Conservation (phyloP, 2,797 vertebrate genomes). For the Choloepus didactylus region DNA sequence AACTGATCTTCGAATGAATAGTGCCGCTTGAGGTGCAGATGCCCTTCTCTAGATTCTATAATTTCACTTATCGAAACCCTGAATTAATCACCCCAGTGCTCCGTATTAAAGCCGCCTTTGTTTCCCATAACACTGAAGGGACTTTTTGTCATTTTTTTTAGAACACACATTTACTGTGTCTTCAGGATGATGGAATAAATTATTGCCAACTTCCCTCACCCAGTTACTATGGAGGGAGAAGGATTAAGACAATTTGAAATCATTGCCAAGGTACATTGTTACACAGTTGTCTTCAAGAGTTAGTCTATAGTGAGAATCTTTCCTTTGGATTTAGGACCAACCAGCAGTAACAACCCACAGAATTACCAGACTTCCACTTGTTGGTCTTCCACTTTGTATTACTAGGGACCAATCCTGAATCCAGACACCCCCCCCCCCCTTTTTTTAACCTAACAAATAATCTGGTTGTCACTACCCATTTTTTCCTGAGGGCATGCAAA, state of each 20-base stretch:
- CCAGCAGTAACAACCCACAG: background rate
- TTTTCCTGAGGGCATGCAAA: background rate
- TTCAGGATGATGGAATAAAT: background rate
- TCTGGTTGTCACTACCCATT: background rate
- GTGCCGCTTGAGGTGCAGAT: background rate
- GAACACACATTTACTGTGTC: background rate
- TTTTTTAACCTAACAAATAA: background rate
- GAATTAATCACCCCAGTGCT: background rate
- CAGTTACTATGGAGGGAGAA: background rate
- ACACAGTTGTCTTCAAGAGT: background rate
- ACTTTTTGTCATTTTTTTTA: background rate
- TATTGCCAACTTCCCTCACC: background rate
- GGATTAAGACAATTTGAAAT: background rate
- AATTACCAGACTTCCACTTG: background rate
- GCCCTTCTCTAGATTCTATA: background rate
- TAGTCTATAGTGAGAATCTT: background rate
- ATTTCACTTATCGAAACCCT: background rate
- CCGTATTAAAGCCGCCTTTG: background rate
- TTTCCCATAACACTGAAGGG: background rate
- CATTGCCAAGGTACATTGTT: background rate
- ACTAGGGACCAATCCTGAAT: background rate
- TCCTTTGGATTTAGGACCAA: background rate
- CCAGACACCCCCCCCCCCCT: background rate
- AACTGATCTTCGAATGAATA: background rate
- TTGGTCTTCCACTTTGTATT: background rate